These are phyloP conservation scores for Callipepla californica DNA, from an alignment of 2,113 vertebrate species.

Conservation along the genomic window DNA sequence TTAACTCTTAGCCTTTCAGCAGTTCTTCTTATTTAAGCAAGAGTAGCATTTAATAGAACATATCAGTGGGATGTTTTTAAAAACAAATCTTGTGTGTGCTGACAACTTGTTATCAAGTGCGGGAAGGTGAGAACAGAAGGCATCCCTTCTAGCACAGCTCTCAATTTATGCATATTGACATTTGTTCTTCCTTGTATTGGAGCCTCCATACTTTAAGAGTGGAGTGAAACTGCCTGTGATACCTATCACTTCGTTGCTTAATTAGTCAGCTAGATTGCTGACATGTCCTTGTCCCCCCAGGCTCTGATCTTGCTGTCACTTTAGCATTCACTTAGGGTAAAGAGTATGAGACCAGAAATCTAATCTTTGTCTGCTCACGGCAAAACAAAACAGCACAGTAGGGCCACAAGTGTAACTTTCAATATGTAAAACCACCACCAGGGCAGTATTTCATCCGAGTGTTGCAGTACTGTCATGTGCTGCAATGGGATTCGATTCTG, in stretches of 20 bases:
- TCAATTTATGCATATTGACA: neutral
- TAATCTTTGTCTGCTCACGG: neutral
- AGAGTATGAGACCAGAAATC: neutral
- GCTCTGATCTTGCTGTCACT: neutral
- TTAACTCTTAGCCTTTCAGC: neutral
- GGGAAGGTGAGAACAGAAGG: neutral
- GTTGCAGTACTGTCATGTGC: neutral
- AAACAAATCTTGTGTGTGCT: neutral
- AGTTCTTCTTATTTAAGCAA: neutral
- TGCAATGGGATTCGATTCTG: neutral
- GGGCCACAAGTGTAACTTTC: neutral
- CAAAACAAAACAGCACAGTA: neutral
- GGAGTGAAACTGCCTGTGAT: constrained; percentile 16
- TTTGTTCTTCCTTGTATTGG: neutral
- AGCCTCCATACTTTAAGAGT: neutral
- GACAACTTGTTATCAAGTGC: neutral
- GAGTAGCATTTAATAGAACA: neutral
- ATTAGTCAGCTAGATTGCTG: constrained; percentile 2
- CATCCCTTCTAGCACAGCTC: neutral
- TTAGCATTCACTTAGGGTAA: neutral
- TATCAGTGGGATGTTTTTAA: neutral
- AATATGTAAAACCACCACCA: neutral
- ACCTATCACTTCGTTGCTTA: neutral
- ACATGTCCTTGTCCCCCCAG: neutral
- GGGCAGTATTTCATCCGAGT: neutral